Percentiles rank a stretch among this genome's conserved stretches.
These are phyloP conservation scores for Hesperia comma DNA, from an alignment of 2,888 invertebrate species.

Conservation along the genomic window DNA sequence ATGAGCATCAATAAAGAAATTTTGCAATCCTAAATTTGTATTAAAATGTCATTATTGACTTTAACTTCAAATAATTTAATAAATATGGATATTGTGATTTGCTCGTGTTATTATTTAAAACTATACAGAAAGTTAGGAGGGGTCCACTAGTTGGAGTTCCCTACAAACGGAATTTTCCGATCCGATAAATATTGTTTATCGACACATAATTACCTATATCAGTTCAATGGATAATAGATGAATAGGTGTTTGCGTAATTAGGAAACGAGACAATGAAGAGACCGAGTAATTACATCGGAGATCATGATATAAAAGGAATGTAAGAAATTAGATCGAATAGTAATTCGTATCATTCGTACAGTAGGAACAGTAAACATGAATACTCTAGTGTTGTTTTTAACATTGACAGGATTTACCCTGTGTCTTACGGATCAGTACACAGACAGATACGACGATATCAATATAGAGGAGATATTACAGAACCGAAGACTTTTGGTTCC, in stretches of 20 bases:
- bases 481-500: constrained; percentile 86
- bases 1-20: too few species aligned
- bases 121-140: too few species aligned
- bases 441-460: constrained; percentile 87
- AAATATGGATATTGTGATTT: too few species aligned
- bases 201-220: background rate
- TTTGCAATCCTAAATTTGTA: too few species aligned
- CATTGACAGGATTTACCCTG: constrained; percentile 34
- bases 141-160: too few species aligned
- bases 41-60: too few species aligned
- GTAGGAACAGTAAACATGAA: constrained; percentile 37
- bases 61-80: too few species aligned
- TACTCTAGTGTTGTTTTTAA: constrained; percentile 30
- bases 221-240: constrained; percentile 21
- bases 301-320: constrained; percentile 28
- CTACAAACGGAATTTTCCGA: background rate
- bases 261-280: constrained; percentile 23
- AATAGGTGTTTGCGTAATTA: constrained; percentile 18
- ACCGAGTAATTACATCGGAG: constrained; percentile 8
- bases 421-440: constrained; percentile 71
- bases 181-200: background rate
- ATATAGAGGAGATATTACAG: constrained; percentile 87
- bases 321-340: background rate
- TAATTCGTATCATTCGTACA: background rate
- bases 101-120: too few species aligned